Base-by-base conservation (phyloP, 1,140 invertebrate genomes). In the Steinernema khuongi region DNA sequence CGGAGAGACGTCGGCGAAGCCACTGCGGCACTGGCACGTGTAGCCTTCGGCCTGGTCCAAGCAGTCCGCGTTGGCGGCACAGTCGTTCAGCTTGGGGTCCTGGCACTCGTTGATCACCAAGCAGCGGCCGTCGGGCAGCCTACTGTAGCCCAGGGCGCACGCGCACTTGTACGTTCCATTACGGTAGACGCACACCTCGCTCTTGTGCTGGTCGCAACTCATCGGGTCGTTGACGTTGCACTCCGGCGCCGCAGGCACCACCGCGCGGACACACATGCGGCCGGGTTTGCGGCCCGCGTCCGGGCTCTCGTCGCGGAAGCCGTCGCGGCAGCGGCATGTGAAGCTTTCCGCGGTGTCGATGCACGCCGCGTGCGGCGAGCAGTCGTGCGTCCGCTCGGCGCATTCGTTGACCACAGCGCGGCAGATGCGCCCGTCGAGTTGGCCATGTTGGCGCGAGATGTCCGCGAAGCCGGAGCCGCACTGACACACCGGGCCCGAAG, bases 281-380 rank as follows among this genome's bases (percentile, higher is more conserved):
- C 83, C 83, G 19, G 83, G 83, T 44, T 79, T 33, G 22, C 71
- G 70, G 11, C 36, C 4, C 18, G 71, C 30, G 60, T 83, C 80
- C 1, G 80, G 75, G 32, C 68, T 75, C 22, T 85, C 83, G 43
- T 83, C 82, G 67, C 76, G 41, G 74, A 74, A 83, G 29, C 75
- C 76, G 68, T 83, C 84, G 18, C 81, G 79, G 73, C 87, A 87
- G 11, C 80, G 70, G 75, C 87, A 87, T 1, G 82, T 80, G 74
- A 79, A 87, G 4, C 77, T 36, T 19, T 86, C 86, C 7, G 79
- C 79, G 14, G 81, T 81, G 71, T 87, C 86, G 68, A 83, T 81
- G 74, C 87, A 87, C 29, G 76, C 60, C 17, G 86, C 84, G 75
- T 86, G 79, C 0, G 74, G 68, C 41, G 82, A 75, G 74, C 85